Conservation (phyloP, 64 coral and sea anemone genomes). For the Pocillopora damicornis region DNA sequence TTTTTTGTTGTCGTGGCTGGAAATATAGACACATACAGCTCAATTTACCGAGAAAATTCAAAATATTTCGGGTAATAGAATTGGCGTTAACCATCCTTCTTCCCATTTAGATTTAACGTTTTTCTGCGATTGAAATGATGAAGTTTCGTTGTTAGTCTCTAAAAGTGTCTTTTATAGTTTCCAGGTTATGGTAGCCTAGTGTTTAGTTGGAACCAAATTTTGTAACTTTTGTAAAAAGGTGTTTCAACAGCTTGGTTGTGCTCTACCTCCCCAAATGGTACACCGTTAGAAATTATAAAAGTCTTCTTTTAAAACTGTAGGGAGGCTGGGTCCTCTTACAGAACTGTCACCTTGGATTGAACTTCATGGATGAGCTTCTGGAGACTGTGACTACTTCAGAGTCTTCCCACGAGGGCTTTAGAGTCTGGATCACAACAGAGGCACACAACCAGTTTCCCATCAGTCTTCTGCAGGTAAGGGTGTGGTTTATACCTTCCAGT, state of each 20-base stretch:
- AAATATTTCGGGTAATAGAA: too few relatives aligned
- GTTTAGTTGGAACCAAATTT: too few relatives aligned
- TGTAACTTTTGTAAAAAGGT: too few relatives aligned
- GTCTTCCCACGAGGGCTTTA: slow-evolving; percentile 69
- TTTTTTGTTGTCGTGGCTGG: background rate
- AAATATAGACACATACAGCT: too few relatives aligned
- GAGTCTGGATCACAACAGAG: slow-evolving; percentile 91
- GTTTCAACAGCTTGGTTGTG: background rate
- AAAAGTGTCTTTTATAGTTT: too few relatives aligned
- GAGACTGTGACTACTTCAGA: slow-evolving; percentile 84
- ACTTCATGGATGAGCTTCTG: slow-evolving; percentile 92
- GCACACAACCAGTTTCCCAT: slow-evolving; percentile 97
- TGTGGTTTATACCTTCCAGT: background rate
- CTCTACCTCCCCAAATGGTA: background rate
- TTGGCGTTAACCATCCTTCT: too few relatives aligned
- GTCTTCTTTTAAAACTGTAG: background rate
- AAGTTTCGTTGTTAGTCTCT: too few relatives aligned
- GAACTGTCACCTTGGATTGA: slow-evolving; percentile 95
- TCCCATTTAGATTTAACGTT: too few relatives aligned
- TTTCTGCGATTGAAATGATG: too few relatives aligned
- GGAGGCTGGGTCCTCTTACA: slow-evolving; percentile 94
- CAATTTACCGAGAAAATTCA: too few relatives aligned
- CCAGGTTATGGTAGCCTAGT: too few relatives aligned
- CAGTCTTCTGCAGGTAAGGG: slow-evolving; percentile 76
- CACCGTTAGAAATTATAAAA: background rate